These are phyloP conservation scores for Halcyon leucocephala DNA, from an alignment of 2,797 vertebrate genomes.

Conservation along the genomic window DNA sequence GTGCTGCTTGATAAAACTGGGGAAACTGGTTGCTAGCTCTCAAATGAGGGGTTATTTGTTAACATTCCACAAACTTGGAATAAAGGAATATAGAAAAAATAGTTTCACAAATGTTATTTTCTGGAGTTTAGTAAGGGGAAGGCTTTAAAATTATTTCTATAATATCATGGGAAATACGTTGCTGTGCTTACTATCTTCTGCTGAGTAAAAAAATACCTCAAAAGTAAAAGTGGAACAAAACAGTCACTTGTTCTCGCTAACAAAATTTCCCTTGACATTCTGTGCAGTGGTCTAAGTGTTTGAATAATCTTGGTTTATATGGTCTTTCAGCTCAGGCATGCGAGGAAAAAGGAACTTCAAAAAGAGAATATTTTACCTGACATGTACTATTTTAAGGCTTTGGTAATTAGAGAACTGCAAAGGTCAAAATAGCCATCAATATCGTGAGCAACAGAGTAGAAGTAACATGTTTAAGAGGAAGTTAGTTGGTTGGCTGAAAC, in stretches of 20 bases:
- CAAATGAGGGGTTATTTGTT: not conserved
- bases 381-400: constrained; percentile 56
- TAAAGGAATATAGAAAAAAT: not conserved
- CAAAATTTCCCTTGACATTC: constrained; percentile 51
- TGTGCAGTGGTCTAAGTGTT: constrained; percentile 37
- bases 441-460: constrained; percentile 66
- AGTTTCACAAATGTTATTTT: not conserved
- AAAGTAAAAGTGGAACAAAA: constrained; percentile 59
- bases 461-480: constrained; percentile 69
- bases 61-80: not conserved
- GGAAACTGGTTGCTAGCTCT: not conserved
- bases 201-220: constrained; percentile 14
- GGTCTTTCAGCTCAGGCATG: constrained; percentile 67
- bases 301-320: constrained; percentile 66
- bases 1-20: not conserved
- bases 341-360: constrained; percentile 68
- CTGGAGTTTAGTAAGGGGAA: not conserved
- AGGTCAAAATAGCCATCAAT: constrained; percentile 74
- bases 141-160: not conserved
- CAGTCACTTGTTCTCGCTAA: not conserved
- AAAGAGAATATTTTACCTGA: constrained; percentile 71
- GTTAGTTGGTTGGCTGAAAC: constrained; percentile 59
- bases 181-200: not conserved
- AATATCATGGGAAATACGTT: not conserved
- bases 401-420: constrained; percentile 62